Conservation (phyloP, 1,140 invertebrate species). For the Drosophila aff. region DNA sequence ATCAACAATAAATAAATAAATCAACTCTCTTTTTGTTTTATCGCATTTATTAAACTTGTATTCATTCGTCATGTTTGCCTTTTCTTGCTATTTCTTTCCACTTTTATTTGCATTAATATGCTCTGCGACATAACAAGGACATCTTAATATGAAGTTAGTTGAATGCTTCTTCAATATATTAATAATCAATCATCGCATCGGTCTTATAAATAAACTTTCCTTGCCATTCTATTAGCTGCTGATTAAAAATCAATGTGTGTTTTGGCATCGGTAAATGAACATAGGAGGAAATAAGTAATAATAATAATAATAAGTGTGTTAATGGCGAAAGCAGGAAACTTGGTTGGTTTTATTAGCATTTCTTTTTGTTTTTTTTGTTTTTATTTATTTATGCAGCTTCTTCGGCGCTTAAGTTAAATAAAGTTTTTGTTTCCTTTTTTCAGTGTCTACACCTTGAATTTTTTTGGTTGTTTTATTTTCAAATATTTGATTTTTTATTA, state of each 20-base stretch:
- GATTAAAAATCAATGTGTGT: constrained; percentile 49
- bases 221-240: constrained; percentile 55
- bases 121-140: constrained; percentile 56
- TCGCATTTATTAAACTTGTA: constrained; percentile 82
- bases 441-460: constrained; percentile 71
- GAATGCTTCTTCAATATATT: constrained; percentile 39
- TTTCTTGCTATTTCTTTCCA: constrained; percentile 38
- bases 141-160: constrained; percentile 52
- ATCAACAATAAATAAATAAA: constrained; percentile 4
- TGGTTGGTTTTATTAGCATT: constrained; percentile 22
- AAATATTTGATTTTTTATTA: constrained; percentile 39
- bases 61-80: constrained; percentile 79
- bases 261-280: constrained; percentile 63
- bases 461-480: constrained; percentile 55
- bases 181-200: constrained; percentile 51
- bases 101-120: constrained; percentile 46
- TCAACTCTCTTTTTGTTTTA: constrained; percentile 36
- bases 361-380: constrained; percentile 3
- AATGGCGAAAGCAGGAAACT: constrained; percentile 46
- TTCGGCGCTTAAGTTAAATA: constrained; percentile 40
- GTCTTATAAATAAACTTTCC: constrained; percentile 53
- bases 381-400: constrained; percentile 37
- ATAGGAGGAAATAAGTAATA: constrained; percentile 48
- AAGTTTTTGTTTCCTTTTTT: constrained; percentile 35
- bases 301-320: constrained; percentile 16